Base-by-base conservation (phyloP, 2,113 vertebrate species). In the Pelmatolapia mariae region DNA sequence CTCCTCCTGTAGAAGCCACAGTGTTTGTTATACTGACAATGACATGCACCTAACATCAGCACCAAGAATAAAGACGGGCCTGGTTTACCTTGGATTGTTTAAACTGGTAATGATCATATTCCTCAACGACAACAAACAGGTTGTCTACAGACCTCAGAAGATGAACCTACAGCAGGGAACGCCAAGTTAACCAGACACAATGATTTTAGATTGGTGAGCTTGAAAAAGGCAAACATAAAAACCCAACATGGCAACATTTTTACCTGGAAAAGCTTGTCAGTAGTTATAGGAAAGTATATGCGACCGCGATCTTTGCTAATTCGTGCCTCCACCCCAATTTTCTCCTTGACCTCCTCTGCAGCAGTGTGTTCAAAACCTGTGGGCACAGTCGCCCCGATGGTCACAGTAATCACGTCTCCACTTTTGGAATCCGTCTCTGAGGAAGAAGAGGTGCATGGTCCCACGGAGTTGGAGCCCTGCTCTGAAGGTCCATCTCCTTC, bases 321-420 rank as follows among this genome's bases (percentile, higher is more conserved):
- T 85, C 91, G 96, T 83, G 96, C 96, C 22, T 91, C 94, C 3
- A 96, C 97, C 12, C 97, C 97, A 26, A 99, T 96, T 87, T 99
- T 99, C 94, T 99, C 98, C 83, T 96, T 94, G 84, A 99, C 97
- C 96, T 99, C 98, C 52, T 97, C 98, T 15, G 98, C 98, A 43
- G 98, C 98, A 43, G 97, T 98, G 85, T 94, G 94, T 91, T 99
- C 98, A 89, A 99, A 99, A 0, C 98, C 98, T 5, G 98, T 99
- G 19, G 98, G 98, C 29, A 99, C 98, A 1, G 98, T 99, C 10
- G 98, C 98, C 84, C 98, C 98, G 59, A 99, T 93, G 29, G 96
- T 98, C 84, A 97, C 96, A 1, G 73, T 89, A 26, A 97, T 87
- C 31, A 87, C 19, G 22, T 91, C 53, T 8, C 40, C 89, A 29